Conservation (phyloP, 2,113 vertebrate species). For the Calonectris borealis region DNA sequence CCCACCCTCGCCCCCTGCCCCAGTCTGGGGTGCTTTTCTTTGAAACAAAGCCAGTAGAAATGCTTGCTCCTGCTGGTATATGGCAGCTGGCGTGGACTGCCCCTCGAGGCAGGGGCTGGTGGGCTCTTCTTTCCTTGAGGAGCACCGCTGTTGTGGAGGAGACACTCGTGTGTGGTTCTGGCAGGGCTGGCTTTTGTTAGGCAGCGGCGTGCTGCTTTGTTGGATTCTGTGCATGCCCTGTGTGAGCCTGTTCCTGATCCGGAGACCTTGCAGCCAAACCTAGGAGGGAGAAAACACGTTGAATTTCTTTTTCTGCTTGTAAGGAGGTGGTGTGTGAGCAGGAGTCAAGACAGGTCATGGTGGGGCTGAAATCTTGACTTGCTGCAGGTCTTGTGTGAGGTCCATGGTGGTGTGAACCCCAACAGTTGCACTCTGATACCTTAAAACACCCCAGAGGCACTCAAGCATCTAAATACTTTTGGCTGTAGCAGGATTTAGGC, state of each 20-base stretch:
- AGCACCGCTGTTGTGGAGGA: rapidly evolving
- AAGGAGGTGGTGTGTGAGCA: background rate
- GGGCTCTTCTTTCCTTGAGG: background rate
- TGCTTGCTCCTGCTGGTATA: rapidly evolving
- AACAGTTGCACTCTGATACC: background rate
- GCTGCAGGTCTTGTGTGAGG: background rate
- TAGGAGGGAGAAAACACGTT: background rate
- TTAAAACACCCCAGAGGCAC: background rate
- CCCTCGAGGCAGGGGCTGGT: rapidly evolving
- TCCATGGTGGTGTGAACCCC: background rate
- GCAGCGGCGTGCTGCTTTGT: rapidly evolving
- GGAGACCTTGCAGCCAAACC: background rate
- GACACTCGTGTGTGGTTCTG: rapidly evolving
- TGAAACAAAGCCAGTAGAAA: background rate
- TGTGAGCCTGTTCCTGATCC: background rate
- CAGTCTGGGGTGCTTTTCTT: background rate
- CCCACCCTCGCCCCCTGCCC: background rate
- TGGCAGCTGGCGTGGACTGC: background rate
- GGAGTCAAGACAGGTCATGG: background rate
- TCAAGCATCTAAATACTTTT: background rate
- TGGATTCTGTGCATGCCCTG: rapidly evolving
- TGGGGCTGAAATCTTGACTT: background rate
- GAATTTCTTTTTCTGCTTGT: background rate
- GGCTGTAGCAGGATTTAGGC: background rate
- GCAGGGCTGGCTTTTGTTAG: background rate